Base-by-base conservation (phyloP, 2,797 vertebrate species). In the Argya squamiceps region DNA sequence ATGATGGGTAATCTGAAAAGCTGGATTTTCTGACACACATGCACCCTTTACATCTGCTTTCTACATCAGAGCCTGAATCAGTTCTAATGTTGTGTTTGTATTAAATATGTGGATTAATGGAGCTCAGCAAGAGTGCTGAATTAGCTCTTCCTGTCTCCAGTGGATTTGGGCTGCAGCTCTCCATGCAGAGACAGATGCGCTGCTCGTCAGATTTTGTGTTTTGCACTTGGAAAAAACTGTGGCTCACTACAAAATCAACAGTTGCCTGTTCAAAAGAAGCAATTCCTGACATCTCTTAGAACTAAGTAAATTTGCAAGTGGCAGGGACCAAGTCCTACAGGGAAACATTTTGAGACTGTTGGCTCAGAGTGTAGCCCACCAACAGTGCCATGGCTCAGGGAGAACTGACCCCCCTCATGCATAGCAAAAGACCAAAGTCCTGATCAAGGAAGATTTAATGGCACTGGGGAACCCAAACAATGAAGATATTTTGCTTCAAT, bases 41-140 rank as follows among this genome's bases (percentile, higher is more conserved):
- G 87, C 46, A 84, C 26, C 12, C 63, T 86, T 92, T 94, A 92
- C 93, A 95, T 92, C 94, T 96, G 95, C 93, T 96, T 96, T 92
- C 85, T 94, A 91, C 93, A 96, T 96, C 93, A 89, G 93, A 95
- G 83, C 60, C 83, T 89, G 95, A 96, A 96, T 95, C 95, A 93
- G 94, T 94, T 93, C 88, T 95, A 95, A 92, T 89, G 92, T 84
- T 93, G 88, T 95, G 83, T 96, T 96, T 96, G 70, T 91, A 94
- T 94, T 96, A 96, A 97, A 97, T 65, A 84, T 80, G 87, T 79
- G 95, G 96, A 97, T 97, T 97, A 96, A 89, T 89, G 94, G 87
- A 92, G 81, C 93, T 96, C 95, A 85, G 77, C n/a, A 89, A 92
- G 89, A 95, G 71, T 74, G 92, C 95, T 96, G 96, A 96, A 96